Conservation (phyloP, 1,140 invertebrate genomes). For the Neotoxoptera formosana region DNA sequence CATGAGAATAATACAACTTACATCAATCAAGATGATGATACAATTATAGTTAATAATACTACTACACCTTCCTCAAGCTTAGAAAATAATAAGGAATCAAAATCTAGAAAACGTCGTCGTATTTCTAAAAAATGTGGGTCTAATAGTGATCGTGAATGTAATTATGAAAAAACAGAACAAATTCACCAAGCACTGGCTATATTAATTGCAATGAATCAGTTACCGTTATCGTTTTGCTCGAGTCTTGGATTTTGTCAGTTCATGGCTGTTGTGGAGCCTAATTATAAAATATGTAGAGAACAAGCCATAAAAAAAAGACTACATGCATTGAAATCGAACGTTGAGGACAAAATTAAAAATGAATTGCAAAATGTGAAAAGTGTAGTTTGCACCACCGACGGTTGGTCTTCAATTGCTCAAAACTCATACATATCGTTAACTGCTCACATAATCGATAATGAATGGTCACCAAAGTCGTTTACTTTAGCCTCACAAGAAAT, state of each 20-base stretch:
- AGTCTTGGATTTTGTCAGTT: background rate
- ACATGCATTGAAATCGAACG: too few species aligned
- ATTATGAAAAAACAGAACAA: constrained; percentile 28
- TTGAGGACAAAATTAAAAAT: too few species aligned
- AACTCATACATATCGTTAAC: too few species aligned
- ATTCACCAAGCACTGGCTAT: background rate
- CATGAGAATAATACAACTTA: background rate
- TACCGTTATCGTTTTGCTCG: background rate
- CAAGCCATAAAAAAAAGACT: too few species aligned
- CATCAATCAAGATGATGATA: background rate
- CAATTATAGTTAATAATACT: background rate
- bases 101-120: constrained; percentile 21
- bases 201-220: constrained; percentile 19
- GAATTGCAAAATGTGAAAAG: too few species aligned
- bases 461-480: too few species aligned
- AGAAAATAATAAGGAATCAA: background rate
- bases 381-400: too few species aligned
- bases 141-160: background rate
- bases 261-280: background rate
- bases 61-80: background rate
- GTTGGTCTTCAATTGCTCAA: too few species aligned
- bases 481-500: too few species aligned
- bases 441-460: too few species aligned
- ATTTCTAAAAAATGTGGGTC: too few species aligned
- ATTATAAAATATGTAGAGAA: too few species aligned